These are phyloP conservation scores for Oithona nana DNA, from an alignment of 2,888 invertebrate genomes.

Conservation along the genomic window DNA sequence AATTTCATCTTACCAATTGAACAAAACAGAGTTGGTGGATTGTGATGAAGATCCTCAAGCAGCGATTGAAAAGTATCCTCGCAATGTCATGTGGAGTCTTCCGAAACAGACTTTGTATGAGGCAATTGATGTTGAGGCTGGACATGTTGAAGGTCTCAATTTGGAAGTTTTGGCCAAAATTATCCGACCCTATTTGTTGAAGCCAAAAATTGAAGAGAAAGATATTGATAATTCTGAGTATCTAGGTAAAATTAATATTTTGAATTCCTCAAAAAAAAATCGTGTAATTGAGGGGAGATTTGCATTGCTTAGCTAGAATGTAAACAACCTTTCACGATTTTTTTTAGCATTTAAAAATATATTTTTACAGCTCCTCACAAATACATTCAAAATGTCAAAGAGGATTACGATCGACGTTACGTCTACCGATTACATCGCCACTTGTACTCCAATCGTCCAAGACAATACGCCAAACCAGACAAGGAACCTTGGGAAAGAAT, in stretches of 20 bases:
- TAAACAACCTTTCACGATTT: too few relatives aligned
- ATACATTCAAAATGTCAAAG: neutral
- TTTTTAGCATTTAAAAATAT: too few relatives aligned
- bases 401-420: neutral
- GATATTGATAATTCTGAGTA: neutral
- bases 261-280: too few relatives aligned
- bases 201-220: neutral
- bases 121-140: neutral
- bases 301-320: too few relatives aligned
- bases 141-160: neutral
- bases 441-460: neutral
- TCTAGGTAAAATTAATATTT: neutral
- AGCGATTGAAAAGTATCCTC: neutral
- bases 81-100: neutral
- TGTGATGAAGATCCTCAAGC: neutral
- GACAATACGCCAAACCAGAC: neutral
- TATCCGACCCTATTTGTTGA: neutral
- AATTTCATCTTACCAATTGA: slow-evolving; percentile 76
- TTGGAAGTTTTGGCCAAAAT: neutral
- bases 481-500: slow-evolving; percentile 6
- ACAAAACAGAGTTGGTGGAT: slow-evolving; percentile 44
- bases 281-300: too few relatives aligned
- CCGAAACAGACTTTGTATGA: neutral
- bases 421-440: neutral
- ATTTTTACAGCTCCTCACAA: too few relatives aligned